Evolutionary conservation across 1,140 invertebrate genomes (phyloP), one percentile per base, ranked within the genome.

Genomic region (Homarus americanus): DNA sequence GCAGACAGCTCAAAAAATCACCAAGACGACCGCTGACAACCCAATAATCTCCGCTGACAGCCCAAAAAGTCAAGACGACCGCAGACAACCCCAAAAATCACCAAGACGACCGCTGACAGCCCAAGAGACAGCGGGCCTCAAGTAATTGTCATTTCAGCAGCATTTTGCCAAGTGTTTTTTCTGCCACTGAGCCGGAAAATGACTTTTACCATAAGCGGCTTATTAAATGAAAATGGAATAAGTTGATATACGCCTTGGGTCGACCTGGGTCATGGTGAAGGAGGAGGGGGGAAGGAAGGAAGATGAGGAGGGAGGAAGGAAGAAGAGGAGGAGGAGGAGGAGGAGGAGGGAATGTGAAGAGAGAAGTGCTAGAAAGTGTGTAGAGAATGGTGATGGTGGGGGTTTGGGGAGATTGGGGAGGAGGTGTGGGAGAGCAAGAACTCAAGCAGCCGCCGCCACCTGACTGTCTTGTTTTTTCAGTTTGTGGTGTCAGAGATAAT

Each of bases 131-230:
- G n/a, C n/a, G 5, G 44, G 44, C 44, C 44, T 5, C 44, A 49
- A 69, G 63, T 69, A 69, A 69, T 69, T 78, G 38, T 78, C 75
- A 44, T 78, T 9, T 49, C 75, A 49, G 20, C 24, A 38, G 58
- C 28, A 20, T 66, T 82, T 79, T 82, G 53, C 80, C 24, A n/a
- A 66, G 36, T 0, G 10, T 49, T 82, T 82, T 82, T 82, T 82
- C 2, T 82, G 80, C 80, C 58, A 63, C 28, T 82, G 80, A 82
- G 38, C 80, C 32, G 80, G 49, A 66, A 82, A 82, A 82, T 82
- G 80, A 82, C 80, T 82, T 82, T 82, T 58, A 58, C 80, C 58
- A 63, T 82, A 82, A 82, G 80, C 80, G 80, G 80, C 80, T 82
- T 82, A 82, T 82, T 58, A 82, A 82, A 82, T 34, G 79, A 82